Evolutionary conservation across 1,140 invertebrate genomes (phyloP).

Genomic region (Aporrectodea caliginosa): DNA sequence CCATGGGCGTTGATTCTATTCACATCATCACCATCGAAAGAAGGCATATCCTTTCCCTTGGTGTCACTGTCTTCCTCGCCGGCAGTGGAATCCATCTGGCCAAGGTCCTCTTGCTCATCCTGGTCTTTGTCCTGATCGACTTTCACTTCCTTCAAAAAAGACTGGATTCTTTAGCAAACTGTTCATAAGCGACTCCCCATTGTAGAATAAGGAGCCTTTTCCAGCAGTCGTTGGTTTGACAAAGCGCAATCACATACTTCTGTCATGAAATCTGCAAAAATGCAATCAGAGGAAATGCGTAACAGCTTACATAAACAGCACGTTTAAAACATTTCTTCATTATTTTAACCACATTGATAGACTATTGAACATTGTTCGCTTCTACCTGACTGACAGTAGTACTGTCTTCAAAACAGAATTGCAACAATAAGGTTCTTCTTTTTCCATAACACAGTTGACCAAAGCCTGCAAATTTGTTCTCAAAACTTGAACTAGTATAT

Average conservation of each 20-base stretch:
- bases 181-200: slow-evolving; percentile 65
- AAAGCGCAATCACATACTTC: slow-evolving; percentile 68
- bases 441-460: too few species aligned
- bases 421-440: too few species aligned
- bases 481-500: too few species aligned
- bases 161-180: slow-evolving; percentile 60
- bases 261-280: slow-evolving; percentile 55
- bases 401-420: too few species aligned
- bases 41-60: slow-evolving; percentile 4
- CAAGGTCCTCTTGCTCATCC: slow-evolving; percentile 37
- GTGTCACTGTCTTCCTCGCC: slow-evolving; percentile 8
- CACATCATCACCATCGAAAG: slow-evolving; percentile 1
- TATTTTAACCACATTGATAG: too few species aligned
- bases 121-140: slow-evolving; percentile 71
- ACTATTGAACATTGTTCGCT: too few species aligned
- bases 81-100: slow-evolving; percentile 24
- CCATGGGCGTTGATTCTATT: neutral
- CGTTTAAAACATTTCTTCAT: too few species aligned
- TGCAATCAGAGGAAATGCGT: too few species aligned
- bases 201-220: slow-evolving; percentile 69
- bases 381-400: too few species aligned
- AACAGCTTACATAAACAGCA: too few species aligned
- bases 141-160: slow-evolving; percentile 69
- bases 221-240: slow-evolving; percentile 63
- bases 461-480: too few species aligned